Evolutionary conservation across 1,140 invertebrate species (phyloP), one percentile per base, ranked within the genome.

Genomic region (Linepithema humile): DNA sequence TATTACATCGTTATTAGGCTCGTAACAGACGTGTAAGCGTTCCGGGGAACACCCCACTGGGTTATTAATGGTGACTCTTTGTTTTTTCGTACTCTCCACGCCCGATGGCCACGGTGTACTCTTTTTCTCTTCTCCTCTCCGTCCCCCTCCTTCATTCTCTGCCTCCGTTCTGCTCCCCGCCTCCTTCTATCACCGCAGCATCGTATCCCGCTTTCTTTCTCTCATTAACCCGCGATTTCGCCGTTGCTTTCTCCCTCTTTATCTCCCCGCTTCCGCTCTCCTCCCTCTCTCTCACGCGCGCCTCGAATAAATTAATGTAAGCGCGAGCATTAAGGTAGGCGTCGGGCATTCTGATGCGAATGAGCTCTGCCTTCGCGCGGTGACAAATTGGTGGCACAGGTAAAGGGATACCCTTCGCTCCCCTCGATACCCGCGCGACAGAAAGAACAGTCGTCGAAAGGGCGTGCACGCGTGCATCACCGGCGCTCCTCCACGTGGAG

Each of bases 41-140:
- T 89, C 85, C 88, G 67, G 69, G 85, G 84, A 89, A 91, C 91
- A 89, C 91, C 92, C 92, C 90, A 91, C 91, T 89, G 92, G 70
- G 92, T 93, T 93, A 93, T 93, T 93, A 92, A 93, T 93, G 92
- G 89, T 69, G 89, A 84, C 72, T 85, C 86, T 89, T 91, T 91
- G 91, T 93, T 91, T 93, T 91, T 91, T 90, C 74, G 78, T 73
- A n/a, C 82, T 82, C 87, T 77, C 86, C 72, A 70, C 83, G 80
- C 87, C 75, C 75, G 75, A 80, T 70, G 83, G 62, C 78, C 70
- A 70, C 48, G 64, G 12, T 43, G 23, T 69, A 40, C 48, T 69
- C 64, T 55, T 40, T 67, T 40, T 69, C 43, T 53, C 59, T 29
- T 50, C 45, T 43, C n/a, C 48, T 26, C n/a, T 12, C 4, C 26